Evolutionary conservation across 2,797 vertebrate genomes (phyloP), one percentile per base, ranked within the genome.

Genomic region (Pangasius mekongensis): DNA sequence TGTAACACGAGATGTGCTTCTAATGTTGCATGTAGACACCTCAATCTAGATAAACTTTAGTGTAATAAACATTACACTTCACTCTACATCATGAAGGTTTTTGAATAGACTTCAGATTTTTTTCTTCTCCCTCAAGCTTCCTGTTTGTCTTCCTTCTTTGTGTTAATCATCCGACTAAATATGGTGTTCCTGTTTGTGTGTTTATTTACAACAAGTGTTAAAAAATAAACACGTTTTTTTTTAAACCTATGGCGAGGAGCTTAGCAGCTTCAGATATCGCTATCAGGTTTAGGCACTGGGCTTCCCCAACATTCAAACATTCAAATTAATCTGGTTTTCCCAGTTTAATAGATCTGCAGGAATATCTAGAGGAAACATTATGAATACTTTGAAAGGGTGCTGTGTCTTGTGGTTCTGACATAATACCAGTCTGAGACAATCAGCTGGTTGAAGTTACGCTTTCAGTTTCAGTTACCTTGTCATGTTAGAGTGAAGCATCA

Each of bases 381-480:
- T 82, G 80, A 62, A 62, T 5, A 36, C 11, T 69, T 73, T 24
- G 27, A 49, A 62, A 60, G n/a, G 16, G 36, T 76, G 84, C 24
- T 74, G 43, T 86, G 66, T 83, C 22, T 80, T 58, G 64, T 76
- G 83, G 64, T 47, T 6, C 4, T 66, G 39, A 24, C 7, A 49
- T n/a, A 86, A 85, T 43, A 74, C 66, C 39, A 20, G 14, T 24
- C 33, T 16, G 5, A 58, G 52, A 78, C 60, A 69, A 78, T 87
- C 88, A 89, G 86, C 73, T 89, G 88, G 85, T 60, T 87, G 30
- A 36, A 86, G 80, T 87, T 87, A 52, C 81, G 18, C 71, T 87
- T 89, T 89, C 88, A 84, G 86, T 89, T 89, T 86, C 85, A n/a
- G 30, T 83, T 76, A 66, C 81, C 71, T 84, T 58, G n/a, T 82